Base-by-base conservation (phyloP, 1,140 invertebrate genomes). In the Drosophila tani region DNA sequence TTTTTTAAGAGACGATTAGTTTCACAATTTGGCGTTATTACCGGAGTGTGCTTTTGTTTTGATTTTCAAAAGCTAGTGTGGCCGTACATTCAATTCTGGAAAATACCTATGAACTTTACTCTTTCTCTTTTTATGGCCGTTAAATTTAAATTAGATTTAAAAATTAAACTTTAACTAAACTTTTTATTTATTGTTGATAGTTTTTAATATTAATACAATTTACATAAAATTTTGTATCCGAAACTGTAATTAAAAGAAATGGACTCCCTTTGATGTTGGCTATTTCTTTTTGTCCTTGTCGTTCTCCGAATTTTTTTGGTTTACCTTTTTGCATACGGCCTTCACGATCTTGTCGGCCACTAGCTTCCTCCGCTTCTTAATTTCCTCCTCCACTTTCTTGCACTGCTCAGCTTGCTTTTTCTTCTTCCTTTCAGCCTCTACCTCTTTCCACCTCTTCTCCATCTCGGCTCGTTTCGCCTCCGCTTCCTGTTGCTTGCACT, bases 1-100 rank as follows among this genome's bases (percentile, higher is more conserved):
- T 2, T 21, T 17, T 5, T 21, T 0, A 15, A 3, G 4, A 8
- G n/a, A 24, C 6, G 3, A 29, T 32, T 17, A 11, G 17, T 73
- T 73, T 73, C 62, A 45, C 66, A 73, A 70, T 40, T 43, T 8
- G n/a, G 12, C n/a, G 55, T 15, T 71, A 71, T n/a, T 15, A 12
- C 14, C 27, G 6, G 19, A 53, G 38, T 53, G 59, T 40, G 59
- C 17, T 62, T 49, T 49, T n/a, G 14, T 53, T 56, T 56, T 21
- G 19, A 2, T 55, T 21, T 40, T 56, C 0, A 24, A 56, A 56
- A 40, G 53, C 19, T 56, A 40, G 53, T n/a, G 53, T 56, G 53
- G 7, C 53, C 53, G 35, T 24, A 8, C 14, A 21, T 0, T 6
- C 15, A n/a, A 24, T 11, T 24, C 14, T 0, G 5, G 8, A 11